Conservation (phyloP, 1,140 invertebrate genomes). For the Euura saliciscinereae region DNA sequence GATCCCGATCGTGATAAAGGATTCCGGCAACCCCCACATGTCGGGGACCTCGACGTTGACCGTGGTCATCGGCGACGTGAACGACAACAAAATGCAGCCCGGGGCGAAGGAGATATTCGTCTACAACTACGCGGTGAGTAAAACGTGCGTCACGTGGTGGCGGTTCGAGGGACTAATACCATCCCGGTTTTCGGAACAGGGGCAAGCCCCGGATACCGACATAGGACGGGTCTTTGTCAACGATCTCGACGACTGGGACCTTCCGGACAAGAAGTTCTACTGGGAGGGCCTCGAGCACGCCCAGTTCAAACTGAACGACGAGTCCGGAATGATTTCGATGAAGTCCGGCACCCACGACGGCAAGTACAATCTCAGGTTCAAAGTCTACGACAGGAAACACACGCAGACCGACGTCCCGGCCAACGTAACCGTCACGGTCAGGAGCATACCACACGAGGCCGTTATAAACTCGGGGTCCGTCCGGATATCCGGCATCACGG, state of each 20-base stretch:
- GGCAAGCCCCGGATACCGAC: slow-evolving; percentile 88
- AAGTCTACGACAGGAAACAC: slow-evolving; percentile 92
- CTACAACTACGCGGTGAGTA: slow-evolving; percentile 85
- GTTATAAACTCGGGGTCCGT: slow-evolving; percentile 95
- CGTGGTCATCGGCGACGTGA: slow-evolving; percentile 94
- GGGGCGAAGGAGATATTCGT: slow-evolving; percentile 96
- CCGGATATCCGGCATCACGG: slow-evolving; percentile 90
- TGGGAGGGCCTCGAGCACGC: slow-evolving; percentile 85
- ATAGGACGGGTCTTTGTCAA: slow-evolving; percentile 96
- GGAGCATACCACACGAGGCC: slow-evolving; percentile 94
- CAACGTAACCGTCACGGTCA: slow-evolving; percentile 91
- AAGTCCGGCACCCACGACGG: slow-evolving; percentile 88
- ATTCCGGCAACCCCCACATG: slow-evolving; percentile 87
- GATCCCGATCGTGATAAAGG: slow-evolving; percentile 93
- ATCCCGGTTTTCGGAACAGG: slow-evolving; percentile 62
- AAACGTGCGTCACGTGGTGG: not conserved
- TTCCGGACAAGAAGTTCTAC: slow-evolving; percentile 96
- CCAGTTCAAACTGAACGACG: slow-evolving; percentile 86
- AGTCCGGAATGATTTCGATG: slow-evolving; percentile 96
- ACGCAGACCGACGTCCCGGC: slow-evolving; percentile 90
- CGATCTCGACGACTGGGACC: slow-evolving; percentile 97
- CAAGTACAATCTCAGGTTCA: slow-evolving; percentile 84
- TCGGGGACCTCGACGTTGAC: slow-evolving; percentile 94
- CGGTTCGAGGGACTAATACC: slow-evolving; percentile 4
- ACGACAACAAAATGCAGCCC: slow-evolving; percentile 97